These are phyloP conservation scores for Sturnira hondurensis DNA, from an alignment of 2,113 vertebrate genomes.

Conservation along the genomic window DNA sequence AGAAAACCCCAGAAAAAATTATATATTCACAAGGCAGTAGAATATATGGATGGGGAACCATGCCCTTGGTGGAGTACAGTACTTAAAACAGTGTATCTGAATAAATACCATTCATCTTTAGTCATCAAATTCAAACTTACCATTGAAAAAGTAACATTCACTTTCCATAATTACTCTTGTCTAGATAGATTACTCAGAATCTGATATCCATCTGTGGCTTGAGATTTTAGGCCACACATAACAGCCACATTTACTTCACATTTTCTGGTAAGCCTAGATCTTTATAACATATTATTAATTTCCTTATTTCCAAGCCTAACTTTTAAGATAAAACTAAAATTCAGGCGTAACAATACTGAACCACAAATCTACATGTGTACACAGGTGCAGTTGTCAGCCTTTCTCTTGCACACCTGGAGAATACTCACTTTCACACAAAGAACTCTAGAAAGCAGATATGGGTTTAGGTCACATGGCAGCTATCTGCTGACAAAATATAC, in stretches of 20 bases:
- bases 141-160: constrained; percentile 15
- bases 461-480: not conserved
- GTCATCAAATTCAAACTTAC: not conserved
- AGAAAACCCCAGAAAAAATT: not conserved
- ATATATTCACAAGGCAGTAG: not conserved
- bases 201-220: not conserved
- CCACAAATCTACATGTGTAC: not conserved
- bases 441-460: not conserved
- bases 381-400: not conserved
- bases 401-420: not conserved
- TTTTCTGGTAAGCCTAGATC: constrained; percentile 19
- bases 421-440: not conserved
- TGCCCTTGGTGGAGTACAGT: not conserved
- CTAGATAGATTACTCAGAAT: constrained; percentile 43
- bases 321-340: constrained; percentile 13
- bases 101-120: constrained; percentile 43
- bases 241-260: constrained; percentile 27
- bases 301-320: not conserved
- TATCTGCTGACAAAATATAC: not conserved
- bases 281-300: not conserved
- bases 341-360: not conserved
- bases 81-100: not conserved
- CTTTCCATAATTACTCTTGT: constrained; percentile 10
- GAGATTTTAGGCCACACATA: not conserved
- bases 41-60: not conserved